phyloP scores from a whole-genome alignment of 35 echinoderm and acorn worm genomes.

The Lytechinus pictus region DNA sequence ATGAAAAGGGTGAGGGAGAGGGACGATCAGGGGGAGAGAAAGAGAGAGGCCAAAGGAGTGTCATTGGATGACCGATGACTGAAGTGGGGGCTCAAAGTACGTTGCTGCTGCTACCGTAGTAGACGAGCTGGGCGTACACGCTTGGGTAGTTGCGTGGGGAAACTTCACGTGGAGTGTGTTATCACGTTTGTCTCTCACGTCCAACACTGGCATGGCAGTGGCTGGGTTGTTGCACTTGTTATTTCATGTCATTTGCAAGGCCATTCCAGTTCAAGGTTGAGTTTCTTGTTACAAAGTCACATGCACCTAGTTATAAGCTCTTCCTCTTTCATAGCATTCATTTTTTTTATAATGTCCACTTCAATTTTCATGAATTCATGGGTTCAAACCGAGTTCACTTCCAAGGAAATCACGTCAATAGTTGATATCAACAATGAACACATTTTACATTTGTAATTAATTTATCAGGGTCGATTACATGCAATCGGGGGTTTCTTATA shows the following conservation, averaged over 20 bases:
- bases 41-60: neutral
- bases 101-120: neutral
- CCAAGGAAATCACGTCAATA: neutral
- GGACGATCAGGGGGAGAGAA: neutral
- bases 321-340: neutral
- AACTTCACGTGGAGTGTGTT: conserved; percentile 45
- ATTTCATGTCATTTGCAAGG: conserved; percentile 33
- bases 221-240: conserved; percentile 53
- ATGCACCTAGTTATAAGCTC: neutral
- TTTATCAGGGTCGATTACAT: neutral
- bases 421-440: neutral
- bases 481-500: neutral
- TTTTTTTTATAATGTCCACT: neutral
- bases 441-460: neutral
- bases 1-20: neutral
- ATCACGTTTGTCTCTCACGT: conserved; percentile 42
- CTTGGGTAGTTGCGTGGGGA: conserved; percentile 29
- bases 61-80: neutral
- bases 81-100: neutral
- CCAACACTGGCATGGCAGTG: conserved; percentile 23
- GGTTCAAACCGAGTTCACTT: neutral
- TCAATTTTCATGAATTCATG: neutral
- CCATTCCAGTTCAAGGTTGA: conserved; percentile 12
- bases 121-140: neutral
- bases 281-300: conserved; percentile 31